Evolutionary conservation across 2,113 vertebrate genomes (phyloP).

Genomic region (Archocentrus centrarchus): DNA sequence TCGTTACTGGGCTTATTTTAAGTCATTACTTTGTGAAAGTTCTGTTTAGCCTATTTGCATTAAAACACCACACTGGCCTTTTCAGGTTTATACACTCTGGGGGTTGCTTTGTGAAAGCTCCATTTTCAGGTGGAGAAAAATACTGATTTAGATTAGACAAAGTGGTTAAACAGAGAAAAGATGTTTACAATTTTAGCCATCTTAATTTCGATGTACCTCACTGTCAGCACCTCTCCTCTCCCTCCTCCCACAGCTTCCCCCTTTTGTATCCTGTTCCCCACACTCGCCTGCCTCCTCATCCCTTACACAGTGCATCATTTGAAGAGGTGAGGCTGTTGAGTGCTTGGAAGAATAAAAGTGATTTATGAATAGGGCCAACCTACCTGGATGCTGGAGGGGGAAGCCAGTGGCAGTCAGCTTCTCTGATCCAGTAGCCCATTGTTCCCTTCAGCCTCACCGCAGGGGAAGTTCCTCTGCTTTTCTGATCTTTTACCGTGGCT

Average conservation of each 20-base stretch:
- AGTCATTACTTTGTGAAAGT: background rate
- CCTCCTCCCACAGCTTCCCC: conserved; percentile 6
- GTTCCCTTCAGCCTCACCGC: conserved; percentile 75
- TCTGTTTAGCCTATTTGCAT: background rate
- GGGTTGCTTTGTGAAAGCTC: background rate
- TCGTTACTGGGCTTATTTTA: background rate
- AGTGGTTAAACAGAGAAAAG: background rate
- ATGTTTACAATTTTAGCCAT: background rate
- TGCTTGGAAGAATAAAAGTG: conserved; percentile 78
- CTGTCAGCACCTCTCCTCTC: conserved; percentile 36
- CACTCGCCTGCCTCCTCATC: conserved; percentile 56
- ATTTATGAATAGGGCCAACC: conserved; percentile 81
- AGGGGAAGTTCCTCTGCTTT: conserved; percentile 66
- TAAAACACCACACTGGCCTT: background rate
- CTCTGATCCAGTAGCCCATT: conserved; percentile 75
- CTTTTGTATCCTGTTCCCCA: conserved; percentile 20
- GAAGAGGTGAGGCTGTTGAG: conserved; percentile 79
- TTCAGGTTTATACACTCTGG: background rate
- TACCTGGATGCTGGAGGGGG: conserved; percentile 73
- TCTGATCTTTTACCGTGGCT: conserved; percentile 52
- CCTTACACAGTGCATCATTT: conserved; percentile 79
- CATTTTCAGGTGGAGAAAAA: background rate
- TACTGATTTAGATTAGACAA: background rate
- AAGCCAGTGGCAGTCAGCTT: conserved; percentile 74
- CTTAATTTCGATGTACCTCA: conserved; percentile 31